Percentiles rank a stretch among this genome's conserved stretches.
phyloP scores from a whole-genome alignment of 2,888 invertebrate genomes.

The Chrysodeixis includens region DNA sequence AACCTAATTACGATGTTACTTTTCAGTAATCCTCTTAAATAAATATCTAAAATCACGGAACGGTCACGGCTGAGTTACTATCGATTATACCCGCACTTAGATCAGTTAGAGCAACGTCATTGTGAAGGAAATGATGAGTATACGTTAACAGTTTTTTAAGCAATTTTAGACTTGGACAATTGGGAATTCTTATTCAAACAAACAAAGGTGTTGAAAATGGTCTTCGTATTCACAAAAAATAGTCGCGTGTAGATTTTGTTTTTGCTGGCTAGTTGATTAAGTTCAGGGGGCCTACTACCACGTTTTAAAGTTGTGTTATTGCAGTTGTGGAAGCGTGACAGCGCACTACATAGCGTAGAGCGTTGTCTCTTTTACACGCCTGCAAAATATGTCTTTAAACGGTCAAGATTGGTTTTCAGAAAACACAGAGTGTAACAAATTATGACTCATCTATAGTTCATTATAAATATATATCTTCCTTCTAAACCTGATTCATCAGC shows the following conservation, averaged over 20 bases:
- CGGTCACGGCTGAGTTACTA: not conserved
- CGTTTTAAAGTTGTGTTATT: no score
- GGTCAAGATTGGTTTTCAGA: no score
- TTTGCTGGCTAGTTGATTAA: no score
- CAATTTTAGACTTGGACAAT: not conserved
- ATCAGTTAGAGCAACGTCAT: conserved; percentile 6
- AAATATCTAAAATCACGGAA: conserved; percentile 22
- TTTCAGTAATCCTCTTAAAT: conserved; percentile 35
- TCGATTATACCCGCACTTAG: not conserved
- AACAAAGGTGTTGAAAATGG: not conserved
- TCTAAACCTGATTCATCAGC: not conserved
- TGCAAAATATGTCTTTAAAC: no score
- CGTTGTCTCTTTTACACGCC: no score
- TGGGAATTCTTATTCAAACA: not conserved
- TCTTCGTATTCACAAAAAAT: not conserved
- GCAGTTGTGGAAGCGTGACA: no score
- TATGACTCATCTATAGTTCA: no score
- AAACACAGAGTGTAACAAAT: no score
- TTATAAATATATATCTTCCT: no score
- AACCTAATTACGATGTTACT: conserved; percentile 14
- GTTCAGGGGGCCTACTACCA: no score
- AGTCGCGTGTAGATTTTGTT: no score
- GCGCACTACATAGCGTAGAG: no score
- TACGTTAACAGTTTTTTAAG: not conserved
- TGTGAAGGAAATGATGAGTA: not conserved